Evolutionary conservation across 1,140 invertebrate genomes (phyloP).

Genomic region (Chelonus insularis): DNA sequence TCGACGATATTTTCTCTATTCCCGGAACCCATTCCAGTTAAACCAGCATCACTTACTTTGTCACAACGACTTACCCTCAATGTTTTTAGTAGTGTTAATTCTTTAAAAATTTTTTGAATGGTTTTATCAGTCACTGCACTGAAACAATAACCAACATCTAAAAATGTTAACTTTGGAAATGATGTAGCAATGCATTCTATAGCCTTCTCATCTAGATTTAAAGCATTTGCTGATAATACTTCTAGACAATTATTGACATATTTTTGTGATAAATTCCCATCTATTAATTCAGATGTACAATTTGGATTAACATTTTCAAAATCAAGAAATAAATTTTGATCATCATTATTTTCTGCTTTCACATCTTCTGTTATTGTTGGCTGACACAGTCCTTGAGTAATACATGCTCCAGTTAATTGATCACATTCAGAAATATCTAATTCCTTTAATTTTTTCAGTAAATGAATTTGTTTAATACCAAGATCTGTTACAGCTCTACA

Average conservation of each 20-base stretch:
- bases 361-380: conserved; percentile 39
- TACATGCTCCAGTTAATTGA: conserved; percentile 64
- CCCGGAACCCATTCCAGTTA: conserved; percentile 63
- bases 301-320: conserved; percentile 18
- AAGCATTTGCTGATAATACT: conserved; percentile 65
- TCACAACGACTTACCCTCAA: conserved; percentile 69
- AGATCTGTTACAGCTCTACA: conserved; percentile 67
- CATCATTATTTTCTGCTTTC: background rate
- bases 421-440: conserved; percentile 72
- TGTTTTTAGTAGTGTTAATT: conserved; percentile 63
- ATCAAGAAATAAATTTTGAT: conserved; percentile 1
- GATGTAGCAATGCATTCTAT: conserved; percentile 63
- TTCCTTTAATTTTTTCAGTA: conserved; percentile 61
- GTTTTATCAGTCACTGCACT: conserved; percentile 69
- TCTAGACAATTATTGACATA: conserved; percentile 42
- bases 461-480: conserved; percentile 61
- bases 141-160: conserved; percentile 71
- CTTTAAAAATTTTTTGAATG: conserved; percentile 66
- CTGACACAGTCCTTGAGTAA: conserved; percentile 63
- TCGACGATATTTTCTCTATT: conserved; percentile 13
- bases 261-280: background rate
- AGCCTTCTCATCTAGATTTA: conserved; percentile 65
- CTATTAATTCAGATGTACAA: background rate
- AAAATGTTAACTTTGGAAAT: conserved; percentile 62
- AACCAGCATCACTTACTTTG: conserved; percentile 67